Conservation (phyloP, 2,888 invertebrate genomes). For the Mythimna impura region DNA sequence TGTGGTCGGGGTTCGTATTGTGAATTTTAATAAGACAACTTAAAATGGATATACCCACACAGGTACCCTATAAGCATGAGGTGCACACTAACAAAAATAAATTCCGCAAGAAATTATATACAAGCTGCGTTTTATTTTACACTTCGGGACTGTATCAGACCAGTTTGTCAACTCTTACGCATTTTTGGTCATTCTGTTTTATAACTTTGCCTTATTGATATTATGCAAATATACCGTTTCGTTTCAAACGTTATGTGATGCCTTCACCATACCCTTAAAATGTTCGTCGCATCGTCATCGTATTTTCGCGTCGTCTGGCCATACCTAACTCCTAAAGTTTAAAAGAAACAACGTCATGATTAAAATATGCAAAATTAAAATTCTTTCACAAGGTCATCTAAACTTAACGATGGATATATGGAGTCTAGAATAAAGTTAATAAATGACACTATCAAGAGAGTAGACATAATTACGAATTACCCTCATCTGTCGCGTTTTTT, state of each 20-base stretch:
- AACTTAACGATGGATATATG: no score
- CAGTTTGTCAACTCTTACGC: slow-evolving; percentile 29
- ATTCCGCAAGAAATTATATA: slow-evolving; percentile 18
- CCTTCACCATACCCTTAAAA: background rate
- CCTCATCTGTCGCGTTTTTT: slow-evolving; percentile 32
- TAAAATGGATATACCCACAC: slow-evolving; percentile 43
- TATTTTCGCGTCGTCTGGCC: no score
- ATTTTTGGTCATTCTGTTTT: slow-evolving; percentile 16
- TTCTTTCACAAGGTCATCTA: no score
- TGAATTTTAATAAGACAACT: slow-evolving; percentile 58
- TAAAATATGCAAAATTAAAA: no score
- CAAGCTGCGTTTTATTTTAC: slow-evolving; percentile 30
- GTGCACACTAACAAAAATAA: slow-evolving; percentile 29
- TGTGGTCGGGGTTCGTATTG: slow-evolving; percentile 44
- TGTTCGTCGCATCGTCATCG: background rate
- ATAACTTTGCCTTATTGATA: slow-evolving; percentile 21
- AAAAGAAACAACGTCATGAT: no score
- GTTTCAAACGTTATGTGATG: slow-evolving; percentile 4
- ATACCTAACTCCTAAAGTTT: no score
- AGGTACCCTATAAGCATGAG: slow-evolving; percentile 16
- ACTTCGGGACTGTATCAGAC: slow-evolving; percentile 29
- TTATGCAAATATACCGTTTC: slow-evolving; percentile 44
- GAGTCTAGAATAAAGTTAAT: slow-evolving; percentile 1
- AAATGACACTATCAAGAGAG: slow-evolving; percentile 11
- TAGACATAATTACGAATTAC: slow-evolving; percentile 35